Evolutionary conservation across 2,797 vertebrate genomes (phyloP), one percentile per base, ranked within the genome.

Genomic region (Morelia viridis): DNA sequence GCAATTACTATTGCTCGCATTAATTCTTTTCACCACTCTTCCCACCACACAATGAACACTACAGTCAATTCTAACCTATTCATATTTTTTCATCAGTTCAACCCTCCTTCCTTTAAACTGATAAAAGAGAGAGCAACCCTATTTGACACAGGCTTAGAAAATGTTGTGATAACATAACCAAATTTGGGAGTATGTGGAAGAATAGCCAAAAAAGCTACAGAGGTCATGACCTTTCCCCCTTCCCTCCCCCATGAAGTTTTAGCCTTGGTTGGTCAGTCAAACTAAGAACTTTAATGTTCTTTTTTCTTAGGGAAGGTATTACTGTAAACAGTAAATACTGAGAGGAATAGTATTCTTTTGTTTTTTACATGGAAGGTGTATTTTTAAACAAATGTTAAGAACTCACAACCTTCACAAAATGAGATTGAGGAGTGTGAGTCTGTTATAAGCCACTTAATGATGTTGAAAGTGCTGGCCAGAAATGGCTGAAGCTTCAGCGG

Each of bases 1-100:
- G n/a, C 58, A 87, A 22, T 87, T 83, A 50, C 87, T 31, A 56
- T 62, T 87, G 46, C 84, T 80, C 62, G 28, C 56, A 90, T 80
- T 87, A 90, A 62, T 87, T 87, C 84, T 87, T 90, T 92, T 90
- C 85, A 83, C 24, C 13, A 5, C 10, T 62, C 46, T 62, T 76
- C 15, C n/a, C 80, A 22, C 46, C 15, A 64, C 1, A 87, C 50
- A 41, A 87, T 87, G 85, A 83, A 90, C 46, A 53, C 8, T 35
- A 61, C 24, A 62, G 89, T 80, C 10, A 85, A 26, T 22, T 86
- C n/a, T 56, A 87, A 6, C 15, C 17, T 83, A 50, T 92, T 90
- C 41, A 53, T 90, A 41, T 57, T 87, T 87, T 24, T 53, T 1
- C 46, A 46, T 57, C 50, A 17, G 8, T 68, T 60, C 26, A 86